These are phyloP conservation scores for Pentamera pediparva DNA, from an alignment of 53 echinoderm and acorn worm genomes.

Conservation along the genomic window DNA sequence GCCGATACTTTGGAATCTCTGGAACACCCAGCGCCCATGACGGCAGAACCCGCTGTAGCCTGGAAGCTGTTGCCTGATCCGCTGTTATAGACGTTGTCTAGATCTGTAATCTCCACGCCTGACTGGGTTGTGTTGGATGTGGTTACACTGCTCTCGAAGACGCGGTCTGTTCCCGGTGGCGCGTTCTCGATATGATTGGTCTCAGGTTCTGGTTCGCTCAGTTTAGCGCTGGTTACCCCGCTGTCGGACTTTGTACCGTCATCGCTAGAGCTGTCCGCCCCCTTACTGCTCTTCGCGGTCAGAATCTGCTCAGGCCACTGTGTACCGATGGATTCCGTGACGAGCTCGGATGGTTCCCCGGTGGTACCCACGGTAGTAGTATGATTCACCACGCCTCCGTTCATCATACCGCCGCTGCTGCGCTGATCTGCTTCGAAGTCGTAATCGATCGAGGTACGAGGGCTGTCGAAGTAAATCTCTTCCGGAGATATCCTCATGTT, in stretches of 20 bases:
- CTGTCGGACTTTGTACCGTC: constrained; percentile 25
- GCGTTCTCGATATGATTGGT: constrained; percentile 16
- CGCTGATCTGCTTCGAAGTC: constrained; percentile 68
- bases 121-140: constrained; percentile 6
- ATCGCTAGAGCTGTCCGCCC: constrained; percentile 19
- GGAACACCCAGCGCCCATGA: constrained; percentile 59
- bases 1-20: constrained; percentile 12
- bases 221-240: constrained; percentile 3
- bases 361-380: constrained; percentile 46
- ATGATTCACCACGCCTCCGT: constrained; percentile 36
- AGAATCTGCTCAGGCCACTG: constrained; percentile 94
- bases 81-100: background rate
- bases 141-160: constrained; percentile 18
- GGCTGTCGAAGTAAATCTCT: constrained; percentile 77
- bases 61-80: background rate
- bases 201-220: constrained; percentile 2
- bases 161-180: constrained; percentile 14
- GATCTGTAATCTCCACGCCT: background rate
- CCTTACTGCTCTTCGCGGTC: constrained; percentile 42
- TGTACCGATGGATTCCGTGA: constrained; percentile 71
- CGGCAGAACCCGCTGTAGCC: constrained; percentile 7
- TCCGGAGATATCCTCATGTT: constrained; percentile 53
- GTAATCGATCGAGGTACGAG: constrained; percentile 82
- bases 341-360: constrained; percentile 55
- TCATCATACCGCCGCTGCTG: constrained; percentile 20